Percentiles rank a stretch among this genome's conserved stretches.
phyloP scores from a whole-genome alignment of 2,888 invertebrate genomes.

The Hirtodrosophila duncani region DNA sequence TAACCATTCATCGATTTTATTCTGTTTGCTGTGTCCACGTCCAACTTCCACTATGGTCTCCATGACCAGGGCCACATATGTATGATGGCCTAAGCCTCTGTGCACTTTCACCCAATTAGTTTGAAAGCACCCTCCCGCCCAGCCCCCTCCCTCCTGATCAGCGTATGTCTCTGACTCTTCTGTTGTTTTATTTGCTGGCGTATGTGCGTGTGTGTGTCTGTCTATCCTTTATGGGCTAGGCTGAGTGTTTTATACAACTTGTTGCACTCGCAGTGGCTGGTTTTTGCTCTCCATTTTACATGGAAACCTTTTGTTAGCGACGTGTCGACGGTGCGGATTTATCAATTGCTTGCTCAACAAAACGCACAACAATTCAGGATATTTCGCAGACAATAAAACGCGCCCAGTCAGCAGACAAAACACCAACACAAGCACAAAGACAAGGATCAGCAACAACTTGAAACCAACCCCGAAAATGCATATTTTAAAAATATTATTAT shows the following conservation, averaged over 20 bases:
- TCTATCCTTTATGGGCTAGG: no score
- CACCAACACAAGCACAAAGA: slow-evolving; percentile 15
- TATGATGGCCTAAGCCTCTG: slow-evolving; percentile 5
- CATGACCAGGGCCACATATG: no score
- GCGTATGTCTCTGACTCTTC: slow-evolving; percentile 1
- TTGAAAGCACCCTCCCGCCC: slow-evolving; percentile 37
- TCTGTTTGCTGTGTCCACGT: slow-evolving; percentile 23
- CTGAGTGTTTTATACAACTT: no score
- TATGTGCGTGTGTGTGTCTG: no score
- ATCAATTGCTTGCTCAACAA: slow-evolving; percentile 39
- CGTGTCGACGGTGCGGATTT: slow-evolving; percentile 37
- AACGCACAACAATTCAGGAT: slow-evolving; percentile 47
- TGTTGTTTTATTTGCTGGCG: no score
- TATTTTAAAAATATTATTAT: slow-evolving; percentile 51
- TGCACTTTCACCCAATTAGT: slow-evolving; percentile 50
- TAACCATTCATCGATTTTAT: slow-evolving; percentile 51
- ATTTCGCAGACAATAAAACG: slow-evolving; percentile 41
- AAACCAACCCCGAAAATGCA: slow-evolving; percentile 31
- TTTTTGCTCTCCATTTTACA: no score
- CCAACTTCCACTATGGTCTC: no score
- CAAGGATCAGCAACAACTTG: slow-evolving; percentile 4
- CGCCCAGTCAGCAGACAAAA: slow-evolving; percentile 49
- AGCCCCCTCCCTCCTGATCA: slow-evolving; percentile 13
- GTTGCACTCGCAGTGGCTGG: no score
- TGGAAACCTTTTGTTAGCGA: no score